Conservation (phyloP, 2,888 invertebrate species). For the Pseudanteris insignis region DNA sequence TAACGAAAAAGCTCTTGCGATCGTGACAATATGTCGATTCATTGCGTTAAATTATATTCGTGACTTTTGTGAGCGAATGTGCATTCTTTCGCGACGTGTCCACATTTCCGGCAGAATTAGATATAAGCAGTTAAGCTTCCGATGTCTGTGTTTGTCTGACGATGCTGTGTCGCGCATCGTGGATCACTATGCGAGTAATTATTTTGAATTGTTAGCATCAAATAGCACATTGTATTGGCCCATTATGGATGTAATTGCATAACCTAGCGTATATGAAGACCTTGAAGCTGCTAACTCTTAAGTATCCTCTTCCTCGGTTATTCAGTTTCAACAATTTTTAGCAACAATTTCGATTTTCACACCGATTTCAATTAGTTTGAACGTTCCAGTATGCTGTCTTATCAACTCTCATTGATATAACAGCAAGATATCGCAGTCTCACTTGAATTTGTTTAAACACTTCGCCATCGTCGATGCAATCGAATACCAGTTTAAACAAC, state of each 20-base stretch:
- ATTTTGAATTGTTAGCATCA: neutral
- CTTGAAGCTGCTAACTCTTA: neutral
- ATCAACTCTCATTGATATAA: too few species aligned
- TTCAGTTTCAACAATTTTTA: neutral
- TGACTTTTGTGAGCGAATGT: conserved; percentile 27
- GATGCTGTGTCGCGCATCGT: neutral
- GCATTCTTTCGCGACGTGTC: conserved; percentile 20
- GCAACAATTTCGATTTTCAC: neutral
- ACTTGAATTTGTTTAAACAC: too few species aligned
- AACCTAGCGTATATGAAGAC: neutral
- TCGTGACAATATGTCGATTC: conserved; percentile 18
- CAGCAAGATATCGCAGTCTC: too few species aligned
- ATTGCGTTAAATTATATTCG: conserved; percentile 27
- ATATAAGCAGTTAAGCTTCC: too few species aligned
- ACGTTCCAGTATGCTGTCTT: too few species aligned
- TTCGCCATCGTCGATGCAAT: too few species aligned
- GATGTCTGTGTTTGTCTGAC: too few species aligned
- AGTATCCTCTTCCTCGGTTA: neutral
- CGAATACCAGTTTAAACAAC: too few species aligned
- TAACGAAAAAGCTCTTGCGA: conserved; percentile 16
- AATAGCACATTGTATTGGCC: neutral
- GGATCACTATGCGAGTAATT: neutral
- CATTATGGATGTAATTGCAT: neutral
- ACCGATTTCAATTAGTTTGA: too few species aligned
- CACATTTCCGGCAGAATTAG: conserved; percentile 24